Evolutionary conservation across 2,113 vertebrate genomes (phyloP).

Genomic region (human (Homo sapiens)): DNA sequence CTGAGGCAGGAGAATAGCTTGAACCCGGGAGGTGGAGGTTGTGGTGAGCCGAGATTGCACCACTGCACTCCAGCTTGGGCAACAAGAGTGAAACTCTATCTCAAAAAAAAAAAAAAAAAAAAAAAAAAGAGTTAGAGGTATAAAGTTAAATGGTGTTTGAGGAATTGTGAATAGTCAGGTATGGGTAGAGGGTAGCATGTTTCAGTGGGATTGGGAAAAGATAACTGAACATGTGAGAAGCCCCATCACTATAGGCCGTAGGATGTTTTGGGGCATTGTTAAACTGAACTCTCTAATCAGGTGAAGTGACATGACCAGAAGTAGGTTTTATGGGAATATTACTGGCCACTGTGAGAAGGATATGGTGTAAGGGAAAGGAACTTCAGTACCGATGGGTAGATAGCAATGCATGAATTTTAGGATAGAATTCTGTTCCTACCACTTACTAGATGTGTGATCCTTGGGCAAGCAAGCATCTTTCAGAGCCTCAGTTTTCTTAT

Average conservation of each 20-base stretch:
- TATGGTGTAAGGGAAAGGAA: not conserved
- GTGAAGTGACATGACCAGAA: not conserved
- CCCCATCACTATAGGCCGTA: not conserved
- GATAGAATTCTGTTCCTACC: slow-evolving; percentile 39
- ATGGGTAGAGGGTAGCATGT: not conserved
- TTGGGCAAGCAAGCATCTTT: slow-evolving; percentile 10
- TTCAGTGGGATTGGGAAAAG: not conserved
- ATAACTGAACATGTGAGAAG: slow-evolving; percentile 8
- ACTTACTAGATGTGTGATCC: not conserved
- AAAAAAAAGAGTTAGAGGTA: not conserved
- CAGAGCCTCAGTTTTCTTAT: slow-evolving; percentile 50
- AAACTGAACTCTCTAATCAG: slow-evolving; percentile 13
- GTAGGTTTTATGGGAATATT: slow-evolving; percentile 19
- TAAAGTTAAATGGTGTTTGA: not conserved
- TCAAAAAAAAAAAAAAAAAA: too few relatives aligned
- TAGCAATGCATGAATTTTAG: slow-evolving; percentile 22
- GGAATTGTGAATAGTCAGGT: slow-evolving; percentile 5
- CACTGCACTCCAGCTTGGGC: too few relatives aligned
- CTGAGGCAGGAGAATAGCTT: too few relatives aligned
- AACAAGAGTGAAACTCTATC: too few relatives aligned
- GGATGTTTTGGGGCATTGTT: not conserved
- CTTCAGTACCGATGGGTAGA: slow-evolving; percentile 17
- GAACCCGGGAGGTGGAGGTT: too few relatives aligned
- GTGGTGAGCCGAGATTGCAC: too few relatives aligned
- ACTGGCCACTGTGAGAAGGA: not conserved